Evolutionary conservation across 2,888 invertebrate genomes (phyloP), one percentile per base, ranked within the genome.

Genomic region (Helicoverpa assulta): DNA sequence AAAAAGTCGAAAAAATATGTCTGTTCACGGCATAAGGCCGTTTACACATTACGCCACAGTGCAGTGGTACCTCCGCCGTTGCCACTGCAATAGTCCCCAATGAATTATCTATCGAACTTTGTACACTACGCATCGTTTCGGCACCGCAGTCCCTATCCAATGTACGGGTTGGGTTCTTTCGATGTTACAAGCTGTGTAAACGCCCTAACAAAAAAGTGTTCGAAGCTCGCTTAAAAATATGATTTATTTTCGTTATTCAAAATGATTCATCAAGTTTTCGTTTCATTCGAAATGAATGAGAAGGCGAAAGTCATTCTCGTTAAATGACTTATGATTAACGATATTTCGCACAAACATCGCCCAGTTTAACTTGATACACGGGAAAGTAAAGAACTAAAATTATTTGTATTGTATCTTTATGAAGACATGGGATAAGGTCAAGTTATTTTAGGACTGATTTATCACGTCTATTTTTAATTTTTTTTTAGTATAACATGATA

Each of bases 251-350:
- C 72, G 69, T 69, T 70, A 80, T 78, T 75, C 67, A 73, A 74
- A 77, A 78, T 78, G 70, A 81, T 43, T 83, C 78, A 68, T 78
- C 75, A 70, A 60, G 29, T 75, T 74, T 73, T 78, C 73, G 76
- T 81, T 84, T 79, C 68, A 50, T 75, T 84, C 66, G 53, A 71
- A 70, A 72, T 76, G 73, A 78, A 78, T 76, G 62, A 73, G 76
- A 78, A 84, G 71, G 75, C 54, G 69, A 77, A 72, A 83, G 87
- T 84, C 86, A 86, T 75, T 73, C 62, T 54, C 65, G 73, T 77
- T 81, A 81, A 83, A 83, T 83, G 81, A 80, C 62, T 73, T 69
- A 76, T 86, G 85, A 86, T 84, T 82, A 77, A 86, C 69, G 78
- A 82, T 80, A 70, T 59, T 71, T 53, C 37, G 50, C 50, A 59